phyloP scores from a whole-genome alignment of 2,888 invertebrate genomes.

The Brachypalpus laphriformis region DNA sequence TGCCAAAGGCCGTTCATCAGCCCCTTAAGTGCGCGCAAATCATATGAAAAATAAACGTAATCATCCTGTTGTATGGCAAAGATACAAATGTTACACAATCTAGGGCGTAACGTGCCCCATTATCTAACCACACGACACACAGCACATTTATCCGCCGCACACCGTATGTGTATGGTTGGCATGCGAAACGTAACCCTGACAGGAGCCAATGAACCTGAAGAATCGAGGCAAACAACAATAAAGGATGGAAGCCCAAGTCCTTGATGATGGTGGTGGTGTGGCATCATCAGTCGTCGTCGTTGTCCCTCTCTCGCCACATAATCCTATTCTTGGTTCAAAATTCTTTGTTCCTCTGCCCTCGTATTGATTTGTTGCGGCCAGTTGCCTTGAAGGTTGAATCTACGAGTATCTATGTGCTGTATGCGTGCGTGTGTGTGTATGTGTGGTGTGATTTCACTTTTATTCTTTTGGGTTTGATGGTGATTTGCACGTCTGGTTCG shows the following conservation, averaged over 20 bases:
- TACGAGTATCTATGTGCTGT: no score
- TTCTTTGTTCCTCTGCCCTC: slow-evolving; percentile 23
- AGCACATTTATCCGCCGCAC: no score
- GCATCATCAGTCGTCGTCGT: not conserved
- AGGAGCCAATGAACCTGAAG: slow-evolving; percentile 32
- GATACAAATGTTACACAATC: no score
- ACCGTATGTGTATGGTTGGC: no score
- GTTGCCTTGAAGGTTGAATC: not conserved
- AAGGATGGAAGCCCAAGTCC: slow-evolving; percentile 15
- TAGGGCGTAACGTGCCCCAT: no score
- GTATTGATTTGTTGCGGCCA: slow-evolving; percentile 11
- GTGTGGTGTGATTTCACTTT: slow-evolving; percentile 6
- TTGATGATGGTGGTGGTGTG: not conserved
- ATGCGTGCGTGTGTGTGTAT: not conserved
- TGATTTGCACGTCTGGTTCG: slow-evolving; percentile 31
- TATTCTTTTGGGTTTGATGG: slow-evolving; percentile 16
- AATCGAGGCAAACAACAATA: not conserved
- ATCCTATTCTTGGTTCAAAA: slow-evolving; percentile 9
- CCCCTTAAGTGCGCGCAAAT: no score
- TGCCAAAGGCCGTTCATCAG: no score
- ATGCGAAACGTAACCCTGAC: slow-evolving; percentile 28
- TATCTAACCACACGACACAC: no score
- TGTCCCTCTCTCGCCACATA: not conserved
- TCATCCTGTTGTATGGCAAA: no score
- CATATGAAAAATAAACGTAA: no score